These are phyloP conservation scores for Bradypodion ventrale DNA, from an alignment of 2,797 vertebrate species.

Conservation along the genomic window DNA sequence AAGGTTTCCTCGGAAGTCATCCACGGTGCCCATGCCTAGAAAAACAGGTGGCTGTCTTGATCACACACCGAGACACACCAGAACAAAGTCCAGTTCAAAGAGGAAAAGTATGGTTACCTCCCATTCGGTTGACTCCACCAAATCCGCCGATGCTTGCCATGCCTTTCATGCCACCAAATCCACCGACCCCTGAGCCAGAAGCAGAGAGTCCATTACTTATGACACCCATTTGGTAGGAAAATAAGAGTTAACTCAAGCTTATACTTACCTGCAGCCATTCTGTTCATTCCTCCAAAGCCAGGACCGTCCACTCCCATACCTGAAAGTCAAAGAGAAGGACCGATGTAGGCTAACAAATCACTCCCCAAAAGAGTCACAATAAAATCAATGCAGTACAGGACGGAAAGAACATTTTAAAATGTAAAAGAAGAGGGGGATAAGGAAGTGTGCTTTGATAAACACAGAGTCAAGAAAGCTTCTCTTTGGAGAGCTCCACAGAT, in stretches of 20 bases:
- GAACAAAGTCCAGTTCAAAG: neutral
- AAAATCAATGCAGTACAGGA: neutral
- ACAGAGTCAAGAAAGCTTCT: neutral
- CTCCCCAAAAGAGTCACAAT: neutral
- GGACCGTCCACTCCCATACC: constrained; percentile 89
- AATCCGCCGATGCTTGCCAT: constrained; percentile 91
- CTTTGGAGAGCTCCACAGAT: neutral
- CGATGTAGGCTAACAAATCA: constrained; percentile 16
- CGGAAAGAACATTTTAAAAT: neutral
- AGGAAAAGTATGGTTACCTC: constrained; percentile 78
- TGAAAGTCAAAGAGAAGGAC: constrained; percentile 66
- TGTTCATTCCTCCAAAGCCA: constrained; percentile 89
- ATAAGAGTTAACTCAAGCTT: constrained; percentile 4
- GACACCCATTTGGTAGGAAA: constrained; percentile 33
- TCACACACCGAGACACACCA: neutral
- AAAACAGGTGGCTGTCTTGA: constrained; percentile 11
- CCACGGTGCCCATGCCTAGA: constrained; percentile 51
- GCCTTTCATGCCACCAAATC: constrained; percentile 89
- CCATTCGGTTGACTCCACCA: constrained; percentile 88
- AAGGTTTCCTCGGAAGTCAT: constrained; percentile 60
- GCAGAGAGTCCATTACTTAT: constrained; percentile 54
- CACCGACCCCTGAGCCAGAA: constrained; percentile 76
- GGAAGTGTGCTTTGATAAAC: neutral
- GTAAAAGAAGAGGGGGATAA: neutral
- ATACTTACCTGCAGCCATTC: constrained; percentile 85